Conservation (phyloP, 2,797 vertebrate species). For the Delichon dasypus region DNA sequence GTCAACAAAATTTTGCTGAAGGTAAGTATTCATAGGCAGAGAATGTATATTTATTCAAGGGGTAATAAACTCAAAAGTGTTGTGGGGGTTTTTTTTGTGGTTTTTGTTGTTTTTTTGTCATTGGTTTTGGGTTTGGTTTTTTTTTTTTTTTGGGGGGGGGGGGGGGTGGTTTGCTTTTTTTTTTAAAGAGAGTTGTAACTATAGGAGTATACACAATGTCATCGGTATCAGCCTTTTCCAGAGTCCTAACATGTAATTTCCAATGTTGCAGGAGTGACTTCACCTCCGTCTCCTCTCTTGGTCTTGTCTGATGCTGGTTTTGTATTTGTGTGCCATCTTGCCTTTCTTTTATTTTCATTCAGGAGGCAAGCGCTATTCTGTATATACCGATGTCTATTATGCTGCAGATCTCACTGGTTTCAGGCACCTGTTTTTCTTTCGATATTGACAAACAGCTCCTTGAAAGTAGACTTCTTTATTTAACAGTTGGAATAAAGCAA, state of each 20-base stretch:
- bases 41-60: neutral
- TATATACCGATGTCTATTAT: neutral
- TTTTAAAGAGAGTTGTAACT: neutral
- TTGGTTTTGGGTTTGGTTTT: too few relatives aligned
- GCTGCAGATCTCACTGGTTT: neutral
- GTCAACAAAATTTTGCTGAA: neutral
- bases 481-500: slow-evolving; percentile 3
- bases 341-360: slow-evolving; percentile 1
- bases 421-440: neutral
- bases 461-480: slow-evolving; percentile 9
- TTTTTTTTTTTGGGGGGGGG: too few relatives aligned
- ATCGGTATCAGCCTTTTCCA: neutral
- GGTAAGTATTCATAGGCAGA: neutral
- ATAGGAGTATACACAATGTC: neutral
- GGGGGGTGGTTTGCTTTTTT: neutral
- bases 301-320: neutral
- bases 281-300: neutral
- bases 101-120: accelerated
- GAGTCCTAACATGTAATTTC: neutral
- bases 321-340: neutral
- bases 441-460: slow-evolving; percentile 21
- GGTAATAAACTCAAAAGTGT: neutral
- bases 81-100: neutral
- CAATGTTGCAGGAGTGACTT: neutral
- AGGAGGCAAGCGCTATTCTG: neutral